These are phyloP conservation scores for Cnemophilus loriae DNA, from an alignment of 2,113 vertebrate species.

Conservation along the genomic window DNA sequence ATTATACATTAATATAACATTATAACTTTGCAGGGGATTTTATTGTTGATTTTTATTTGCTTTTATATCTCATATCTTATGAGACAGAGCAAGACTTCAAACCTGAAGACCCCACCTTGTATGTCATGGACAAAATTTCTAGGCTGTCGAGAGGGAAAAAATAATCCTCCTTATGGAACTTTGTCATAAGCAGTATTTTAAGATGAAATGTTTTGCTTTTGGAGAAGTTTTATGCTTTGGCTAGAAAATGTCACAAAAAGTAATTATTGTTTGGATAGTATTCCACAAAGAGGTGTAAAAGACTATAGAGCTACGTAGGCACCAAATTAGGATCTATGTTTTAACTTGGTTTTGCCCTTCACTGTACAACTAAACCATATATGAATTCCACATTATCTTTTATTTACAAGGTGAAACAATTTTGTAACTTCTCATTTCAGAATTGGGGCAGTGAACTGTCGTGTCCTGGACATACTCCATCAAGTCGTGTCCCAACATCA, in stretches of 20 bases:
- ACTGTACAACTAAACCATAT: not conserved
- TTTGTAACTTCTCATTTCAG: constrained; percentile 65
- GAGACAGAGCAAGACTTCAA: not conserved
- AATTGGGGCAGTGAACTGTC: constrained; percentile 90
- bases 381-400: not conserved
- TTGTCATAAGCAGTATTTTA: not conserved
- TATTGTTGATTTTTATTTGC: not conserved
- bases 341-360: not conserved
- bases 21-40: not conserved
- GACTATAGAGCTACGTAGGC: not conserved
- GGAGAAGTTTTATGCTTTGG: not conserved
- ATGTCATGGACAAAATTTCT: not conserved
- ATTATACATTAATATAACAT: not conserved
- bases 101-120: not conserved
- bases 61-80: not conserved
- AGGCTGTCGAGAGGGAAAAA: not conserved
- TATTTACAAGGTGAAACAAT: not conserved
- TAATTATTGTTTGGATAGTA: not conserved
- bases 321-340: not conserved
- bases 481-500: constrained; percentile 77
- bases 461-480: constrained; percentile 68
- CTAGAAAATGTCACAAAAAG: not conserved
- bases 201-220: not conserved
- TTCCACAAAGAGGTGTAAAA: not conserved
- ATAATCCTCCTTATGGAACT: not conserved